phyloP scores from a whole-genome alignment of 2,888 invertebrate species.

The Campoplex nolae region DNA sequence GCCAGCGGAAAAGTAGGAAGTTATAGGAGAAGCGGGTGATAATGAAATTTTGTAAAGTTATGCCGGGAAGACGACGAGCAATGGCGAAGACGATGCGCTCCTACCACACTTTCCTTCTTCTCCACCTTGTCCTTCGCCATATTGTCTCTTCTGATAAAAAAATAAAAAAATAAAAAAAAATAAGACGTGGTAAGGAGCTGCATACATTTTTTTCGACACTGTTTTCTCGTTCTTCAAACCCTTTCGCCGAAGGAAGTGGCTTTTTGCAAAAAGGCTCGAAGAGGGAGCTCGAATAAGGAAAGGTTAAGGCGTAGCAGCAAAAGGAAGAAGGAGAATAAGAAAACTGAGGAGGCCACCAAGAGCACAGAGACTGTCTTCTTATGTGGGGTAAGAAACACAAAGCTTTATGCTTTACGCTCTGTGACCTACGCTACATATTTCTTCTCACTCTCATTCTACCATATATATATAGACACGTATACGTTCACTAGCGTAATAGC shows the following conservation, averaged over 20 bases:
- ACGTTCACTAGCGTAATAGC: neutral
- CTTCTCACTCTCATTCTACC: conserved; percentile 36
- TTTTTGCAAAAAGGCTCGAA: conserved; percentile 14
- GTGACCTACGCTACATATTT: conserved; percentile 52
- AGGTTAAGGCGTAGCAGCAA: neutral
- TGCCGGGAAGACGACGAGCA: conserved; percentile 68
- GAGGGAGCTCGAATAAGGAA: conserved; percentile 16
- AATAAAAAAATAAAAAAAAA: neutral
- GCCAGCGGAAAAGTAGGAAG: conserved; percentile 56
- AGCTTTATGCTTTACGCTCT: conserved; percentile 58
- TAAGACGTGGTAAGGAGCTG: conserved; percentile 24
- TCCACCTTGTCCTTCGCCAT: conserved; percentile 34
- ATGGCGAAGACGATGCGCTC: conserved; percentile 45
- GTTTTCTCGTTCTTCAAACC: conserved; percentile 1
- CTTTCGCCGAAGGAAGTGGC: conserved; percentile 7
- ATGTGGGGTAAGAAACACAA: conserved; percentile 44
- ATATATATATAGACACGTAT: neutral
- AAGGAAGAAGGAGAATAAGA: conserved; percentile 18
- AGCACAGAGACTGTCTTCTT: conserved; percentile 22
- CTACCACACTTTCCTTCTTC: conserved; percentile 52
- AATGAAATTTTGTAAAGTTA: conserved; percentile 81
- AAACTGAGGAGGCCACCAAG: conserved; percentile 42
- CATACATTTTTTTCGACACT: neutral
- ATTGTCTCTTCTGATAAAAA: conserved; percentile 27
- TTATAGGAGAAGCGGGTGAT: conserved; percentile 65